phyloP scores from a whole-genome alignment of 2,888 invertebrate species.

The Eustalomyia histrio region DNA sequence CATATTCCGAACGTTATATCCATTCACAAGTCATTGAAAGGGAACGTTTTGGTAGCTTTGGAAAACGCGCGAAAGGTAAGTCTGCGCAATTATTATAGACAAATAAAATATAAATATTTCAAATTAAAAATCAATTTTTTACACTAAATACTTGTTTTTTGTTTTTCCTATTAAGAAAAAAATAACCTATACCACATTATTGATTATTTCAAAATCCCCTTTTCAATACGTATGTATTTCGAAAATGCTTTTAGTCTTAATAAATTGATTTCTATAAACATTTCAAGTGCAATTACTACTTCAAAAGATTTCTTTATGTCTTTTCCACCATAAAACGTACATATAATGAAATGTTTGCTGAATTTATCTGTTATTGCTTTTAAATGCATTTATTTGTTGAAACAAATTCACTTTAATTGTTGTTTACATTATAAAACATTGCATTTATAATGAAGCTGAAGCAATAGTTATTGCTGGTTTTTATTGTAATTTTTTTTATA shows the following conservation, averaged over 20 bases:
- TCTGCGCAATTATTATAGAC: not conserved
- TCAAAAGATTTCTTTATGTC: conserved; percentile 26
- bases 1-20: conserved; percentile 82
- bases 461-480: conserved; percentile 10
- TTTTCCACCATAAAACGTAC: conserved; percentile 11
- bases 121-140: too few species aligned
- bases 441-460: conserved; percentile 28
- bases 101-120: too few species aligned
- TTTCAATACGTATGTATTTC: too few species aligned
- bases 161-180: too few species aligned
- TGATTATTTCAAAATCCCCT: too few species aligned
- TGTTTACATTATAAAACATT: conserved; percentile 47
- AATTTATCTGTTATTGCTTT: conserved; percentile 27
- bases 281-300: conserved; percentile 35
- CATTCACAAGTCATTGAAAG: conserved; percentile 82
- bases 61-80: conserved; percentile 82
- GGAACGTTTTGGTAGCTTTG: conserved; percentile 86
- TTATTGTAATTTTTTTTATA: conserved; percentile 15
- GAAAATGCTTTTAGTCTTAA: conserved; percentile 11
- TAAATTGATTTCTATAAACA: conserved; percentile 20
- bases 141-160: too few species aligned
- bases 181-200: too few species aligned
- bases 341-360: conserved; percentile 2
- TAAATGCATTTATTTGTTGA: conserved; percentile 37
- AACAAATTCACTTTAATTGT: conserved; percentile 46